Evolutionary conservation across 2,113 vertebrate species (phyloP), one percentile per base, ranked within the genome.

Genomic region (Neoarius graeffei): DNA sequence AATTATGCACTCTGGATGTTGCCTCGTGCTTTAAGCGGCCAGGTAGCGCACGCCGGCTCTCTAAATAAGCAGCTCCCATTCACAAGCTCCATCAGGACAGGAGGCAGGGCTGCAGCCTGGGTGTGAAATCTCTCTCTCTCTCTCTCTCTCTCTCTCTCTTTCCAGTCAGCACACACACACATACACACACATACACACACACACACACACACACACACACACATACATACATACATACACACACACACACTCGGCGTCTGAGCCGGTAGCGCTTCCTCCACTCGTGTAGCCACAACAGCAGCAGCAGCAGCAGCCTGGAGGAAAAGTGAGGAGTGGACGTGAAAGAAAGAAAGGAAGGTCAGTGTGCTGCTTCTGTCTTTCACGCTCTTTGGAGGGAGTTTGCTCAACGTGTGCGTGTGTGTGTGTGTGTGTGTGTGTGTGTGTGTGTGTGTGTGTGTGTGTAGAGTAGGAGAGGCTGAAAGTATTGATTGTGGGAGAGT

Each of bases 1-100:
- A 94, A 95, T 95, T 95, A 95, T 96, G 94, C 94, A 94, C 94
- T 93, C 92, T 95, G 94, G 94, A 95, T 96, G 94, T 94, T 95
- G 94, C 94, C 94, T 95, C 91, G 90, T 95, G 94, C 94, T 95
- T 94, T 95, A 95, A 95, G 94, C 95, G 95, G 95, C 93, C 94
- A 96, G 95, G 95, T 96, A 95, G 91, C 91, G 93, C 57, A 91
- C 89, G 93, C 92, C 91, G 92, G 94, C 95, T 95, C 85, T 95
- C 95, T 95, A 94, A 95, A 95, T 95, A 96, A 95, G 94, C 94
- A 95, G 94, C 93, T 81, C 27, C 92, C 93, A 93, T 94, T 95
- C 93, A 94, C 92, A 92, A 93, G 94, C 95, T 95, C 94, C 95
- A 94, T 94, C 94, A 95, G 95, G 95, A 95, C 94, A 94, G 94